These are phyloP conservation scores for Boulengeromyrus knoepffleri DNA, from an alignment of 2,113 vertebrate genomes.

Conservation along the genomic window DNA sequence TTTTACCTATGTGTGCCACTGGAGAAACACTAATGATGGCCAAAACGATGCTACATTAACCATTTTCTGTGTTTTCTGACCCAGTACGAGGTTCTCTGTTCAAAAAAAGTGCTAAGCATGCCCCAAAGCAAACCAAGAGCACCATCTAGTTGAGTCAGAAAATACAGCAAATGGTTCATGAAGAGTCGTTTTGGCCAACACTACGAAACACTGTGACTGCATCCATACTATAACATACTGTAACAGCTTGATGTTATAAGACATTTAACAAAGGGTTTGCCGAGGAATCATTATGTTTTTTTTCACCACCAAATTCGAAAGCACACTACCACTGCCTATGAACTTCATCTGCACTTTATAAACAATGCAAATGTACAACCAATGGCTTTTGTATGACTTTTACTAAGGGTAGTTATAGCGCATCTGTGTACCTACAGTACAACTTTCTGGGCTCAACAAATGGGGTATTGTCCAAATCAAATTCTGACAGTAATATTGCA, in stretches of 20 bases:
- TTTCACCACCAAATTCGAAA: not conserved
- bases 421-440: not conserved
- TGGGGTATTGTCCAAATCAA: not conserved
- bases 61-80: not conserved
- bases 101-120: not conserved
- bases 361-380: conserved; percentile 4
- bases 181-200: not conserved
- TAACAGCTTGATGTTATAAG: not conserved
- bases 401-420: not conserved
- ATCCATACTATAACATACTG: not conserved
- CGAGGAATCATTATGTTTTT: not conserved
- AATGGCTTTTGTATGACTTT: conserved; percentile 9
- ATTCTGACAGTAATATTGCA: not conserved
- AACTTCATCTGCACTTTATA: conserved; percentile 4
- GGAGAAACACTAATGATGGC: not conserved
- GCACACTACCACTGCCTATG: not conserved
- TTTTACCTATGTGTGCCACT: not conserved
- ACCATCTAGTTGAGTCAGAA: not conserved
- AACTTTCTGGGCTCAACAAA: not conserved
- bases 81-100: not conserved
- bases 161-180: not conserved
- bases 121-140: not conserved
- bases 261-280: not conserved
- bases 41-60: not conserved
- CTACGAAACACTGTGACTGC: not conserved